Evolutionary conservation across 2,888 invertebrate species (phyloP).

Genomic region (Pachydiplax longipennis): DNA sequence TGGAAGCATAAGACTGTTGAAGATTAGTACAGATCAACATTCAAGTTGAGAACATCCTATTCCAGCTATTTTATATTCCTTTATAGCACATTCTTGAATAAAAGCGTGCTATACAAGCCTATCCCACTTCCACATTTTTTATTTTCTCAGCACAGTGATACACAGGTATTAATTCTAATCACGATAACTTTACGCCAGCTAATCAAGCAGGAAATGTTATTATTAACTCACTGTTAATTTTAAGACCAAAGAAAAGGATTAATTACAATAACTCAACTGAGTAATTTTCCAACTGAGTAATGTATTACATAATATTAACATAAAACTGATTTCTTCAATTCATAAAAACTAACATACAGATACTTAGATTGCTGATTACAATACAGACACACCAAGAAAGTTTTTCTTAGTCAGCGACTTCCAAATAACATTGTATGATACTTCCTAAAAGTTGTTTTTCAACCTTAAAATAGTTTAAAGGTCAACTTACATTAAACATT

Average conservation of each 20-base stretch:
- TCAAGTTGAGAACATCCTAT: constrained; percentile 2
- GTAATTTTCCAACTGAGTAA: not conserved
- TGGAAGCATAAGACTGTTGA: not conserved
- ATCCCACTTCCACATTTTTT: not conserved
- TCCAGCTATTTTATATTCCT: not conserved
- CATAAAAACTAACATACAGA: not conserved
- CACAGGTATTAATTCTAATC: not conserved
- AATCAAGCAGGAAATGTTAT: constrained; percentile 7
- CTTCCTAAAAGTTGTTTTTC: not conserved
- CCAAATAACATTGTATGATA: not conserved
- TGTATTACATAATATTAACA: not conserved
- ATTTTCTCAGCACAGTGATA: not conserved
- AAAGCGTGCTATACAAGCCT: constrained; percentile 17
- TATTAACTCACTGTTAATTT: not conserved
- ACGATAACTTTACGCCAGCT: not conserved
- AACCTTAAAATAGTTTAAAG: not conserved
- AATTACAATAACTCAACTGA: not conserved
- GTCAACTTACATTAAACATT: not conserved
- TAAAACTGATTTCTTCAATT: not conserved
- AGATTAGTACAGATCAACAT: not conserved
- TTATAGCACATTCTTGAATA: constrained; percentile 10
- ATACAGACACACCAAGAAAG: not conserved
- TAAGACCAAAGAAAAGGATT: not conserved
- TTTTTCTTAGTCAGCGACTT: not conserved
- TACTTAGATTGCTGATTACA: not conserved